phyloP scores from a whole-genome alignment of 1,140 invertebrate species.

The Cheumatopsyche charites region DNA sequence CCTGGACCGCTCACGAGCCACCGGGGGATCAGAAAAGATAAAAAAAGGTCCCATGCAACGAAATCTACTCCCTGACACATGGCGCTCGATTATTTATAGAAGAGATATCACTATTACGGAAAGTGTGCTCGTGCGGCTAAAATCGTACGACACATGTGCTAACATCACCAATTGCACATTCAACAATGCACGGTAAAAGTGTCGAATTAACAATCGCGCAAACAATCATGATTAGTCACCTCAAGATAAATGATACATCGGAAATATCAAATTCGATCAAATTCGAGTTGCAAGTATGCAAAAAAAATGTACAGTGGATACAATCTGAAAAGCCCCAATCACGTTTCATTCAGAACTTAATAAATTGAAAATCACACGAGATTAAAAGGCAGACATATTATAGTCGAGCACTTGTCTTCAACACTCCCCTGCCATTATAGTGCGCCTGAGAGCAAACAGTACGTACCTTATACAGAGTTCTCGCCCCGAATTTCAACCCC shows the following conservation, averaged over 20 bases:
- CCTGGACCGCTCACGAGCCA: constrained; percentile 29
- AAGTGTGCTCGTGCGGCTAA: constrained; percentile 26
- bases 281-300: too few relatives aligned
- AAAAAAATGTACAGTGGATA: too few relatives aligned
- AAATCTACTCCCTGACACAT: constrained; percentile 31
- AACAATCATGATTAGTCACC: too few relatives aligned
- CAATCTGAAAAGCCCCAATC: too few relatives aligned
- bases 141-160: not conserved
- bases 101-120: constrained; percentile 33
- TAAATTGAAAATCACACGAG: too few relatives aligned
- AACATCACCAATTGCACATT: not conserved
- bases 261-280: too few relatives aligned
- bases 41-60: constrained; percentile 41
- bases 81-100: constrained; percentile 42
- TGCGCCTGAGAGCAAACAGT: not conserved
- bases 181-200: too few relatives aligned
- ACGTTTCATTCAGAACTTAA: too few relatives aligned
- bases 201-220: too few relatives aligned
- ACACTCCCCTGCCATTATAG: not conserved
- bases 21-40: constrained; percentile 21
- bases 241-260: too few relatives aligned
- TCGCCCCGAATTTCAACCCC: constrained; percentile 5
- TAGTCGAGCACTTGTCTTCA: not conserved
- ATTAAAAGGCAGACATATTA: not conserved
- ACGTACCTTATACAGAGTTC: not conserved